These are phyloP conservation scores for Syndactyla subalaris DNA, from an alignment of 2,797 vertebrate genomes.

Conservation along the genomic window DNA sequence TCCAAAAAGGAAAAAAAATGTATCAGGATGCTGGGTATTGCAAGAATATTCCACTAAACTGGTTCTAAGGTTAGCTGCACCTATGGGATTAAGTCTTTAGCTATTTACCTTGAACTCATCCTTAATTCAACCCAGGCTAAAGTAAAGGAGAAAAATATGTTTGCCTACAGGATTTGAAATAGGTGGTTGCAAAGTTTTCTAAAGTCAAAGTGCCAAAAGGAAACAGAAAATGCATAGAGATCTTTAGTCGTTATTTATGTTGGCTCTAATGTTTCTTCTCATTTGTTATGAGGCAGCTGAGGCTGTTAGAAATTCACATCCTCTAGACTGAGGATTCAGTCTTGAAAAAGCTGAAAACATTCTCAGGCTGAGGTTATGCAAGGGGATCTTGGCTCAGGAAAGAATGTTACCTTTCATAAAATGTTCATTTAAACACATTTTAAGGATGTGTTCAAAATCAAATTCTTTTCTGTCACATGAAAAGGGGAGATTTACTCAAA, in stretches of 20 bases:
- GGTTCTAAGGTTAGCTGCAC: not conserved
- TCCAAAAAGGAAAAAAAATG: not conserved
- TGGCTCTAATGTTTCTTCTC: conserved; percentile 20
- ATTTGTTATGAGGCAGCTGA: not conserved
- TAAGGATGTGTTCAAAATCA: not conserved
- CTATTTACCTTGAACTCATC: not conserved
- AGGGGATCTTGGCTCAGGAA: not conserved
- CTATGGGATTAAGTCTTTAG: not conserved
- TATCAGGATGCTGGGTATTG: not conserved
- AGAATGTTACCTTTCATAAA: not conserved
- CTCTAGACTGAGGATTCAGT: not conserved
- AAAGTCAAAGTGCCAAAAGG: not conserved
- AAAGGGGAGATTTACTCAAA: not conserved
- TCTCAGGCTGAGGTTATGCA: not conserved
- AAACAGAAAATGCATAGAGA: not conserved
- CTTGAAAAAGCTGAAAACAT: not conserved
- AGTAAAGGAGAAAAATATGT: not conserved
- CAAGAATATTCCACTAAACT: not conserved
- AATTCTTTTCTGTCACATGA: not conserved
- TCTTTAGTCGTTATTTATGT: conserved; percentile 17
- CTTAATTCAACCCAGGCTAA: not conserved
- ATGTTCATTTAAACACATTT: not conserved
- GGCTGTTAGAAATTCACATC: not conserved
- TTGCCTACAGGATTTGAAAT: not conserved
- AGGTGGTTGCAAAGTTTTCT: not conserved